A percentile compares a stretch with the other conserved stretches of the same genome.
phyloP scores from a whole-genome alignment of 1,140 invertebrate genomes.

The Octopus sinensis region DNA sequence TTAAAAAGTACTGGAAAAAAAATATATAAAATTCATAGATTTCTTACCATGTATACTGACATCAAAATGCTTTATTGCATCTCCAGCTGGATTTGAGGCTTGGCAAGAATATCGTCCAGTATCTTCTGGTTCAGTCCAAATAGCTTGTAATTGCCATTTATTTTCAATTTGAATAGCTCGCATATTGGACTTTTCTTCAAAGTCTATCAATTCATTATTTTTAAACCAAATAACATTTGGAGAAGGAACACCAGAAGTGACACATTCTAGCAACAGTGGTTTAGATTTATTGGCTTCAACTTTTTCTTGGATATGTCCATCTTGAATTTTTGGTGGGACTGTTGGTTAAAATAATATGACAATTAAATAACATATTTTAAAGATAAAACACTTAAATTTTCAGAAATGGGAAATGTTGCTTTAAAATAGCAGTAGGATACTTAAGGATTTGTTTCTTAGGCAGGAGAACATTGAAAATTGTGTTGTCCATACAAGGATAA shows the following conservation, averaged over 20 bases:
- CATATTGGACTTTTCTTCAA: slow-evolving; percentile 29
- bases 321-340: slow-evolving; percentile 41
- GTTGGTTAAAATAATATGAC: not conserved
- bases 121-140: slow-evolving; percentile 30
- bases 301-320: slow-evolving; percentile 17
- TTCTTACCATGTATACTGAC: slow-evolving; percentile 58
- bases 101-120: slow-evolving; percentile 58
- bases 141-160: slow-evolving; percentile 41
- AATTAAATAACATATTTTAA: too few relatives aligned
- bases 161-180: slow-evolving; percentile 28
- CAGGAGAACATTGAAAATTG: too few relatives aligned
- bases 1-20: too few relatives aligned
- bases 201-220: slow-evolving; percentile 37
- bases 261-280: slow-evolving; percentile 52
- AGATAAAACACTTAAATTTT: too few relatives aligned
- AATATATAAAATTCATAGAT: too few relatives aligned
- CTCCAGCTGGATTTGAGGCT: slow-evolving; percentile 61
- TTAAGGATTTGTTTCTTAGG: too few relatives aligned
- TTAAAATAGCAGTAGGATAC: too few relatives aligned
- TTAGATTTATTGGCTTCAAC: slow-evolving; percentile 75
- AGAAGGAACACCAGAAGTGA: slow-evolving; percentile 57
- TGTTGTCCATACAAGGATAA: too few relatives aligned
- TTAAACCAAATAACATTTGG: slow-evolving; percentile 50
- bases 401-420: too few relatives aligned
- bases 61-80: slow-evolving; percentile 51